Evolutionary conservation across 2,888 invertebrate species (phyloP).

Genomic region (Nesidiocoris tenuis): DNA sequence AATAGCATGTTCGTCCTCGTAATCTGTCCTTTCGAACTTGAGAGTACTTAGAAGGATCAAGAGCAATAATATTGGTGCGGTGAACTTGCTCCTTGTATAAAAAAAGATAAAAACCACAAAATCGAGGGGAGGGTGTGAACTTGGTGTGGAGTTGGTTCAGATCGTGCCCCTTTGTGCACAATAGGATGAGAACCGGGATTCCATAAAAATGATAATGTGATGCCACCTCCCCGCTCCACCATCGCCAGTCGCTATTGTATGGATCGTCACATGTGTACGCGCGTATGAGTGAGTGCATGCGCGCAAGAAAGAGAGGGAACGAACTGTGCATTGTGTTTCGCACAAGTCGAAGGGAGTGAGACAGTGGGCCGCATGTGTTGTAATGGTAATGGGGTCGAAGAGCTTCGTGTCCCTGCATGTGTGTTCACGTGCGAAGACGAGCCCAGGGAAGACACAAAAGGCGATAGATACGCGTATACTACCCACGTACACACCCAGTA

Average conservation of each 20-base stretch:
- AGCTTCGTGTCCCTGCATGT: background rate
- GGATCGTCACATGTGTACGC: background rate
- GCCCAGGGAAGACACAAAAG: background rate
- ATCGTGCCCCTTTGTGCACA: constrained; percentile 15
- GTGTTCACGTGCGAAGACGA: background rate
- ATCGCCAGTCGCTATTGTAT: background rate
- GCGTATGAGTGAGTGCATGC: too few relatives aligned
- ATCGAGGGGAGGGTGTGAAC: background rate
- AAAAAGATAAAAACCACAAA: too few relatives aligned
- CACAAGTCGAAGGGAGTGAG: too few relatives aligned
- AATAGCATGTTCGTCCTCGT: too few relatives aligned
- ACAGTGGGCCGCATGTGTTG: too few relatives aligned
- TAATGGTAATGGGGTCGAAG: background rate
- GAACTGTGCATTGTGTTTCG: background rate
- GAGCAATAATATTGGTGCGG: too few relatives aligned
- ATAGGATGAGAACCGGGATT: constrained; percentile 36
- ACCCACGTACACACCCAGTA: background rate
- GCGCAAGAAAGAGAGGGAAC: background rate
- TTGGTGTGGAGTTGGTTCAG: background rate
- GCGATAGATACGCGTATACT: background rate
- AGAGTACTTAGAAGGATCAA: too few relatives aligned
- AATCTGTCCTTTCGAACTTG: too few relatives aligned
- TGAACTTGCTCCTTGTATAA: too few relatives aligned
- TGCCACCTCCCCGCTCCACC: background rate
- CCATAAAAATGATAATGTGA: constrained; percentile 40